Conservation (phyloP, 2,797 vertebrate species). For the Momotus momota region DNA sequence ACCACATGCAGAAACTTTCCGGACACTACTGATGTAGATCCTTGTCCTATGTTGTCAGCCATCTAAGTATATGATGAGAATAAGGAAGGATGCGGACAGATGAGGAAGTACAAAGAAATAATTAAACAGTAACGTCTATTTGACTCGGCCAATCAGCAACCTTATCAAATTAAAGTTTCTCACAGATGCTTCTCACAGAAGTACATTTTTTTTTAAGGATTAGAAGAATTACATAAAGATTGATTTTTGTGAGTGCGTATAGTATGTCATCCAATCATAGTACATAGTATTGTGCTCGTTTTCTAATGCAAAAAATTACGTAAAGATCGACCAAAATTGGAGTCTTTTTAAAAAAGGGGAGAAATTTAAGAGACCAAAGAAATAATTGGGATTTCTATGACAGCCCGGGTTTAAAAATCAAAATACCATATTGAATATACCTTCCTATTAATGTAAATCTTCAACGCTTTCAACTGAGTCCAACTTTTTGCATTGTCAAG, state of each 20-base stretch:
- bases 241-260: not conserved
- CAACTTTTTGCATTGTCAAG: not conserved
- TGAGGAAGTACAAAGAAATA: not conserved
- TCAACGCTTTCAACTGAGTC: fast-evolving
- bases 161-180: not conserved
- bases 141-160: not conserved
- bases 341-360: not conserved
- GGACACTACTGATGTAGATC: not conserved
- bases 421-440: not conserved
- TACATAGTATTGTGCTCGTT: not conserved
- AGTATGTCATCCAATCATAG: not conserved
- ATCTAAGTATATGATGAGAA: not conserved
- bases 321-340: fast-evolving
- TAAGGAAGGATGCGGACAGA: not conserved
- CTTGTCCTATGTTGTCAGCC: fast-evolving
- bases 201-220: not conserved
- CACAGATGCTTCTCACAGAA: not conserved
- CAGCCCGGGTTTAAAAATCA: not conserved
- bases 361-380: not conserved
- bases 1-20: fast-evolving
- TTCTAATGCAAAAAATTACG: not conserved
- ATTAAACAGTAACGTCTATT: not conserved
- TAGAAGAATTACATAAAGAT: not conserved
- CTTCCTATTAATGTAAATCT: fast-evolving
- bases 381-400: not conserved